Evolutionary conservation across 2,797 vertebrate genomes (phyloP).

Genomic region (Coregonus suidteri): DNA sequence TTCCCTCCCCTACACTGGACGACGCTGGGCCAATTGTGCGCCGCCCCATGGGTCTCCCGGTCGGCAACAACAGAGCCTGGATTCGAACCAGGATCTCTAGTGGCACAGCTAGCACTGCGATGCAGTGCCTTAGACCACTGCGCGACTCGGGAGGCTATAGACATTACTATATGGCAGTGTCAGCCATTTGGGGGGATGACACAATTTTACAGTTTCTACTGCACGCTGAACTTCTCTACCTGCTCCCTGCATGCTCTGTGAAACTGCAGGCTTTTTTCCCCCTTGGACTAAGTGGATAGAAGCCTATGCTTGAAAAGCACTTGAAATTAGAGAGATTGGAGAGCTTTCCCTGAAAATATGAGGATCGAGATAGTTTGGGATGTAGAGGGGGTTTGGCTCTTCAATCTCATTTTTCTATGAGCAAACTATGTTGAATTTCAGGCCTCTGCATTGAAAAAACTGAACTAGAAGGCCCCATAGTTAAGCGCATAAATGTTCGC

Average conservation of each 20-base stretch:
- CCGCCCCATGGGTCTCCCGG: too few relatives aligned
- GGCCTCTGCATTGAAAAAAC: not conserved
- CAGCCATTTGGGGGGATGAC: conserved; percentile 45
- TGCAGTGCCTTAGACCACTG: too few relatives aligned
- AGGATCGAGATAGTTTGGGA: not conserved
- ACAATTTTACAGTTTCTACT: conserved; percentile 19
- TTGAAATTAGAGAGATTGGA: conserved; percentile 44
- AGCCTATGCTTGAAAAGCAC: conserved; percentile 36
- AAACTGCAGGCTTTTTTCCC: not conserved
- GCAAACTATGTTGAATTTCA: conserved; percentile 1
- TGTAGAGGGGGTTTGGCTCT: conserved; percentile 15
- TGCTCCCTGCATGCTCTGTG: conserved; percentile 19
- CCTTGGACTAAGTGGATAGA: conserved; percentile 23
- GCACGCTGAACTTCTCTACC: conserved; percentile 11
- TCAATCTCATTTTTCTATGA: not conserved
- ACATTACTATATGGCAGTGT: conserved; percentile 28
- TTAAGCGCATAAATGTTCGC: not conserved
- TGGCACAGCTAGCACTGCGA: too few relatives aligned
- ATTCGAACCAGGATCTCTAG: too few relatives aligned
- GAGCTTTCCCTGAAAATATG: conserved; percentile 38
- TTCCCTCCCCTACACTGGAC: too few relatives aligned
- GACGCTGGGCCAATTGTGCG: too few relatives aligned
- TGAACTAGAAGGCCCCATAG: not conserved
- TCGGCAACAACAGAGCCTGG: too few relatives aligned
- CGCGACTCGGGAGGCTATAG: too few relatives aligned